Conservation (phyloP, 1,140 invertebrate genomes). For the Zaprionus nigranus region DNA sequence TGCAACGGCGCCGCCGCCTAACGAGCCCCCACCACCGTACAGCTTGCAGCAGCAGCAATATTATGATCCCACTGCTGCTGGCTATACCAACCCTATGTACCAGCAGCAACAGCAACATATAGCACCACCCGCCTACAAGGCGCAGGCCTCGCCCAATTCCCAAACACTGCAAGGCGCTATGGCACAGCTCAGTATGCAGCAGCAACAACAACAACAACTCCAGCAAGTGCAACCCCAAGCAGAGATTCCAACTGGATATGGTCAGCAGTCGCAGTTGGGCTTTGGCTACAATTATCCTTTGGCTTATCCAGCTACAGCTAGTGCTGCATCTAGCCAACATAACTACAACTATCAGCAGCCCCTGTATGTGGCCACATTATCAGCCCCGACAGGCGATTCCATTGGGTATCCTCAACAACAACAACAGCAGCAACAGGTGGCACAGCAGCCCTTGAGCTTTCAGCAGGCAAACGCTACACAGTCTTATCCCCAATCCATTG, state of each 20-base stretch:
- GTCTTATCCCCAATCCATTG: constrained; percentile 14
- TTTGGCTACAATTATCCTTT: constrained; percentile 50
- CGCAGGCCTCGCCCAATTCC: constrained; percentile 77
- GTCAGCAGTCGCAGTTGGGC: constrained; percentile 19
- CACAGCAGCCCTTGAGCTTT: constrained; percentile 29
- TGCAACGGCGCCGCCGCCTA: constrained; percentile 63
- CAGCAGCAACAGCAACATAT: constrained; percentile 78
- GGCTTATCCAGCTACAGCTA: constrained; percentile 36
- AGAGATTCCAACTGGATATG: constrained; percentile 9
- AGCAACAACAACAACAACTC: constrained; percentile 39
- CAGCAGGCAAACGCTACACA: constrained; percentile 16
- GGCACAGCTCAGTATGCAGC: constrained; percentile 55
- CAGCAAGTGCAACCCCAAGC: background rate
- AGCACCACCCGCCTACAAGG: constrained; percentile 77
- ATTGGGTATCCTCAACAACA: constrained; percentile 15
- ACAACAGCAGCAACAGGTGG: background rate
- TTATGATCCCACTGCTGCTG: constrained; percentile 73
- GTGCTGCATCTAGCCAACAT: constrained; percentile 20
- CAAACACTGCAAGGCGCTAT: constrained; percentile 65
- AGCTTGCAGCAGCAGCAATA: constrained; percentile 79
- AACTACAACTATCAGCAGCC: constrained; percentile 68
- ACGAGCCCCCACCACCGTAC: constrained; percentile 80
- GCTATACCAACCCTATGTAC: constrained; percentile 82
- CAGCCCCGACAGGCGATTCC: constrained; percentile 3
- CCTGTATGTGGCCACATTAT: constrained; percentile 70